phyloP scores from a whole-genome alignment of 2,888 invertebrate genomes.

The Uropetala carovei region DNA sequence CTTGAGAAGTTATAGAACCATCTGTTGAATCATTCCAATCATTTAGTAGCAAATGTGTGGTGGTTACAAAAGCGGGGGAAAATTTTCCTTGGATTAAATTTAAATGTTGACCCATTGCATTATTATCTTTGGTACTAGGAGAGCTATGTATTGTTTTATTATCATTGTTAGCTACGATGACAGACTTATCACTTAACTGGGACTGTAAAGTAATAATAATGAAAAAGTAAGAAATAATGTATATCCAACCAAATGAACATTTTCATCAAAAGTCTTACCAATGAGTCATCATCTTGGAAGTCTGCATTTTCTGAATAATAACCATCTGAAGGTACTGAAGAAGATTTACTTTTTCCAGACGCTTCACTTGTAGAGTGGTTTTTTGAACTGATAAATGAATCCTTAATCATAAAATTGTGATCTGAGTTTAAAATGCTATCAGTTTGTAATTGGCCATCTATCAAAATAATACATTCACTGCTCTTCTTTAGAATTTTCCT shows the following conservation, averaged over 20 bases:
- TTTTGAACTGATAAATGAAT: background rate
- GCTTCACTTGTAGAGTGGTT: background rate
- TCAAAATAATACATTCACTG: slow-evolving; percentile 11
- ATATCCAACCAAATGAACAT: background rate
- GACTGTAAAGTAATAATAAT: too few relatives aligned
- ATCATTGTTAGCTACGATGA: too few relatives aligned
- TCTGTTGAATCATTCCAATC: background rate
- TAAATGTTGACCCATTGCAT: too few relatives aligned
- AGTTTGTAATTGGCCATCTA: background rate
- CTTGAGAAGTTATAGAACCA: background rate
- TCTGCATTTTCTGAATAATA: background rate
- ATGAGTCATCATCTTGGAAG: background rate
- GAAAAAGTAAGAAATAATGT: too few relatives aligned
- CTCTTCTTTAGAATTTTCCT: background rate
- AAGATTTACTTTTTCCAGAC: too few relatives aligned
- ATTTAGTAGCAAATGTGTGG: background rate
- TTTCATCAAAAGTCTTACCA: background rate
- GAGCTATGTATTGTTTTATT: too few relatives aligned
- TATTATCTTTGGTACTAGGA: too few relatives aligned
- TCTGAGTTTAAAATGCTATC: background rate
- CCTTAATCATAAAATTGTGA: background rate
- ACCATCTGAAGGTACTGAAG: background rate
- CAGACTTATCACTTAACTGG: too few relatives aligned
- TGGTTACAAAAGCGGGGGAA: background rate
- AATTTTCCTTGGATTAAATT: background rate